Base-by-base conservation (phyloP, 2,888 invertebrate species). In the Caenorhabditis sinica region DNA sequence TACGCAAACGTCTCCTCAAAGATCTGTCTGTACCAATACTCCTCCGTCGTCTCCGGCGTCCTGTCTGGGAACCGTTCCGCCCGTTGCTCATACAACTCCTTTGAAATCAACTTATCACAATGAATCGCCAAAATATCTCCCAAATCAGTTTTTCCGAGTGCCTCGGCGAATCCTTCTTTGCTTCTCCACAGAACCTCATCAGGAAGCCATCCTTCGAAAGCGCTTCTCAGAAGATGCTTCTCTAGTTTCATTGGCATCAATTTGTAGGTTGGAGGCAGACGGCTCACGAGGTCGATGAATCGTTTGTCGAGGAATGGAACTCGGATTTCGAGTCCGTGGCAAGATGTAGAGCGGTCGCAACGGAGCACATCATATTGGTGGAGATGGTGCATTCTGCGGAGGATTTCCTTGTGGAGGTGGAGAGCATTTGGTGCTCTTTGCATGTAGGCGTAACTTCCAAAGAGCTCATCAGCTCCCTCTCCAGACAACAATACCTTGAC, bases 361-460 rank as follows among this genome's bases (percentile, higher is more conserved):
- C 89, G 88, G 63, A 92, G 88, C 15, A 92, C 92, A 74, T 92
- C 92, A 76, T 92, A 92, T 71, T 92, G 92, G 53, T 92, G 92
- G 15, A 92, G 86, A 79, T 90, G 90, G n/a, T 85, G 68, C 71
- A 92, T 84, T 40, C 92, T 84, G 8, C 92, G 87, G 6, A 90
- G 80, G 36, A 92, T 91, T 65, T 92, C 92, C 63, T 89, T 88
- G 82, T 92, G 92, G 0, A 92, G 87, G 53, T 91, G 91, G 36
- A 88, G 87, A n/a, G 90, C 89, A 74, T 87, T 92, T 15, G 92
- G 92, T 0, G 92, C 92, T 51, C 88, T 83, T 74, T 92, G 92
- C 92, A 92, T 92, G 83, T 92, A 92, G 4, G 91, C 91, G 79
- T 92, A 92, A 28, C 92, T 92, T 49, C 92, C 92, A 77, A 92